phyloP scores from a whole-genome alignment of 2,888 invertebrate species.

The Eurytoma adleriae region DNA sequence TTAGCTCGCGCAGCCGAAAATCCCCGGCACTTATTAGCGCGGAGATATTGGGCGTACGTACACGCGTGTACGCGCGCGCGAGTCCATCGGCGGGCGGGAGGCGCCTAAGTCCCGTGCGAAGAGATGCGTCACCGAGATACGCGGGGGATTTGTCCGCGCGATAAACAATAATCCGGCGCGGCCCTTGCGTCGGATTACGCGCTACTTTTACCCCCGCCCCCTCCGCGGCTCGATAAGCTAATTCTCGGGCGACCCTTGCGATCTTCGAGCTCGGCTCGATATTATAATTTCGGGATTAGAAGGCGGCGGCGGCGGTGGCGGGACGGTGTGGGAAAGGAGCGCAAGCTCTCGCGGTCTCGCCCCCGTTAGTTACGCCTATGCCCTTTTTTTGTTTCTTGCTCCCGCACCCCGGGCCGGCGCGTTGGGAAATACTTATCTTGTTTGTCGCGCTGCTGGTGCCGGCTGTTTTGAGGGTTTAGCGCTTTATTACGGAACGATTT shows the following conservation, averaged over 20 bases:
- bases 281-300: slow-evolving; percentile 57
- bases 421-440: slow-evolving; percentile 19
- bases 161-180: slow-evolving; percentile 69
- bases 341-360: too few species aligned
- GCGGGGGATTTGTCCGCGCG: slow-evolving; percentile 56
- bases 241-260: slow-evolving; percentile 62
- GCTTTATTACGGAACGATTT: slow-evolving; percentile 45
- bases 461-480: slow-evolving; percentile 14
- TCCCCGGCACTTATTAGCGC: slow-evolving; percentile 25
- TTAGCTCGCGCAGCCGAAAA: background rate
- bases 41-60: slow-evolving; percentile 22
- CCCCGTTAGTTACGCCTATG: too few species aligned
- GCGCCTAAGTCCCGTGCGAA: slow-evolving; percentile 75
- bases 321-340: slow-evolving; percentile 37
- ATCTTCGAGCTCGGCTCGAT: slow-evolving; percentile 17
- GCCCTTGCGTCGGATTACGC: slow-evolving; percentile 51
- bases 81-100: slow-evolving; percentile 69
- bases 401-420: background rate
- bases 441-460: background rate
- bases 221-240: slow-evolving; percentile 70
- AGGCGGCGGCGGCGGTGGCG: background rate
- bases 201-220: background rate
- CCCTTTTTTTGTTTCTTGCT: background rate
- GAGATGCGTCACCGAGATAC: slow-evolving; percentile 73
- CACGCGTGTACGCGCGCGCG: slow-evolving; percentile 42